Evolutionary conservation across 2,113 vertebrate genomes (phyloP), one percentile per base, ranked within the genome.

Genomic region (Perca fluviatilis): DNA sequence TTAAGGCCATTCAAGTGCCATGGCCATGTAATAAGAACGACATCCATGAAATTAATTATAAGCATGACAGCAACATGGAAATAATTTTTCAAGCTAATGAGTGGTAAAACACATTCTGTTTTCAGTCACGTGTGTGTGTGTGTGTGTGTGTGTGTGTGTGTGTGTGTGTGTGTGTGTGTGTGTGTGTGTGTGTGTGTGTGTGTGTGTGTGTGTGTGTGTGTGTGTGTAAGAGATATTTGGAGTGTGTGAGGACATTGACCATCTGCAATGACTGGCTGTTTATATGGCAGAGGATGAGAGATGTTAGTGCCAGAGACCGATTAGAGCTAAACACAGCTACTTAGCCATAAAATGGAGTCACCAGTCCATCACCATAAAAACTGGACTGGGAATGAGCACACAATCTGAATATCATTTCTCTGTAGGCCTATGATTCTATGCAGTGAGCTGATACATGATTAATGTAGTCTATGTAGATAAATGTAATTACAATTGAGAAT

Each of bases 181-280:
- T 6, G 33, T 33, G 51, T 46, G 23, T 43, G 33, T 33, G 33
- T 6, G 33, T 54, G 25, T 49, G 73, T 14, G 61, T 40, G 63
- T 61, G n/a, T 27, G 56, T 54, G 50, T 33, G 51, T 46, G 23
- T 43, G 25, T 49, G 73, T 14, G 61, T 40, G 63, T 61, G n/a
- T 27, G 49, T 54, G 50, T 33, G 51, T 46, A 14, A 30, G 50
- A 43, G 36, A 54, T 10, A 51, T 75, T 65, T 65, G 56, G 67
- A 74, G 25, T 67, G 64, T 77, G 71, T 43, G 25, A 68, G 43
- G 69, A 84, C 40, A 43, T 9, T 33, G 57, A 36, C 91, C 91
- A 90, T 89, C 86, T 87, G 83, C 76, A 86, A 13, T 68, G 80
- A 77, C 80, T 76, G 72, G 78, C 84, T 51, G 75, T 79, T 89